phyloP scores from a whole-genome alignment of 2,113 vertebrate species.

The Megaceryle torquata region DNA sequence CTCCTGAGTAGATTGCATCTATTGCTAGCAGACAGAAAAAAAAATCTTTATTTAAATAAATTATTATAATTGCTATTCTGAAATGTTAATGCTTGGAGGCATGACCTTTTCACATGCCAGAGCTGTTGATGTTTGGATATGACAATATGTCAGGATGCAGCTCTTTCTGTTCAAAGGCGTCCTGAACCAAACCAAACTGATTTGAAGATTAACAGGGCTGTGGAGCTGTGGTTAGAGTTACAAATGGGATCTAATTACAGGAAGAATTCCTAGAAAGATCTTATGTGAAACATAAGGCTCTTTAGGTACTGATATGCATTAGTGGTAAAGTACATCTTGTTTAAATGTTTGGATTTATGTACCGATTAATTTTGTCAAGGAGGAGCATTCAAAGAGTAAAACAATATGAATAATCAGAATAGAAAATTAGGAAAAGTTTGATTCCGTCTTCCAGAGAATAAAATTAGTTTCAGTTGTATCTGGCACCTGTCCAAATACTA shows the following conservation, averaged over 20 bases:
- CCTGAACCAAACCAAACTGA: background rate
- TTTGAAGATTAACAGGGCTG: background rate
- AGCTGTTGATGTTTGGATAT: slow-evolving; percentile 7
- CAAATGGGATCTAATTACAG: background rate
- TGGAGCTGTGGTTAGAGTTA: background rate
- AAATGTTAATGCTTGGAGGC: slow-evolving; percentile 56
- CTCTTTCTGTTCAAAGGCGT: slow-evolving; percentile 7
- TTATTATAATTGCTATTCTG: slow-evolving; percentile 19
- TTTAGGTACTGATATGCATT: background rate
- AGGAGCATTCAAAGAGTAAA: background rate
- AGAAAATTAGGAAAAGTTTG: background rate
- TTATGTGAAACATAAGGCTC: background rate
- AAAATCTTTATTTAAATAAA: slow-evolving; percentile 29
- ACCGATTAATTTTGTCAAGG: background rate
- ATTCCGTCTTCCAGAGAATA: background rate
- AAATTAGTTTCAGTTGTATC: background rate
- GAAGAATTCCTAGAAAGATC: background rate
- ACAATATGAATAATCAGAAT: background rate
- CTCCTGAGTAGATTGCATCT: background rate
- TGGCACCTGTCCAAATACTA: background rate
- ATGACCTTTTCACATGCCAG: slow-evolving; percentile 64
- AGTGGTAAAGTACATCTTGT: background rate
- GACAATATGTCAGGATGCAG: slow-evolving; percentile 45
- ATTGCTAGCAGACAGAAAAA: background rate
- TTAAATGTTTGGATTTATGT: background rate